Evolutionary conservation across 1,140 invertebrate genomes (phyloP), one percentile per base, ranked within the genome.

Genomic region (Psix sp.): DNA sequence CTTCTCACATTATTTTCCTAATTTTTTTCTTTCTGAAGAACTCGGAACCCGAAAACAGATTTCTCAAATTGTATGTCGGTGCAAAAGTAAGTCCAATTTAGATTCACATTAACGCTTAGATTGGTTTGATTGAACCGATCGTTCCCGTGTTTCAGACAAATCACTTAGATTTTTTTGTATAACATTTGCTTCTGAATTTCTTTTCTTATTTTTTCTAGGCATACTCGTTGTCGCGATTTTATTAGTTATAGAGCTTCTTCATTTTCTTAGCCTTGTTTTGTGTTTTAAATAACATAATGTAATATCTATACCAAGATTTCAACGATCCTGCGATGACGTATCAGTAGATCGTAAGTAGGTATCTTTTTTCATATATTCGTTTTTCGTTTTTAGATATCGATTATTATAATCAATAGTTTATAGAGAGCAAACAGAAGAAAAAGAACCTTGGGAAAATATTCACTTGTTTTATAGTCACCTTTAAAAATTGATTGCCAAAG

Each of bases 331-430:
- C 54, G 35, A 65, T 63, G 46, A 65, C 42, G 46, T 65, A 63
- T 63, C 51, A 62, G 46, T 65, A 72, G 68, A 43, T 72, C 59
- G 68, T 72, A 72, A 72, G 68, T 72, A 72, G 59, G 59, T 65
- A 35, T 65, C 43, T 56, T 39, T 48, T 24, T 40, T 51, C 39
- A 56, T 42, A 16, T 40, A 46, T 49, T 43, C 35, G 54, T 36
- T 56, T 43, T 13, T 43, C 35, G 2, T 49, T 3, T 13, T 48
- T 36, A 18, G 26, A 10, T 46, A n/a, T 43, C 13, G 35, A 40
- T 54, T 54, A 42, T 60, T 49, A 42, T 60, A 17, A 49, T 40
- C 40, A 66, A 49, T 21, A 56, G 46, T 51, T 60, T 18, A 35
- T 11, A 45, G 24, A 70, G 66, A 70, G 66, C 66, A 70, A 70